Evolutionary conservation across 2,797 vertebrate species (phyloP).

Genomic region (Gila robusta): DNA sequence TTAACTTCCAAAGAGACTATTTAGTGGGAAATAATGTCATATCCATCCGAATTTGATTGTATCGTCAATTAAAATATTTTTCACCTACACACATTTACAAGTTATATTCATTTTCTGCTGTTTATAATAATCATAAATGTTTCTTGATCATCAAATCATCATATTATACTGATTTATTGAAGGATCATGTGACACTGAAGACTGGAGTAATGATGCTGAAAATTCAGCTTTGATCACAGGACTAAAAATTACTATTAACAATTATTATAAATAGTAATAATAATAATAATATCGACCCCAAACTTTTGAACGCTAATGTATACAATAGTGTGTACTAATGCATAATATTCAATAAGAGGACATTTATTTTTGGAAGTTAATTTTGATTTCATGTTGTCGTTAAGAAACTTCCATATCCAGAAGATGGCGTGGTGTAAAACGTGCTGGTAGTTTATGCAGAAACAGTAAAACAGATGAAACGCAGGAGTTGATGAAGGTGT

Average conservation of each 20-base stretch:
- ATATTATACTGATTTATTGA: not conserved
- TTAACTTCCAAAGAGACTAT: not conserved
- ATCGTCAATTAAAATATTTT: not conserved
- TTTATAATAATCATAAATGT: not conserved
- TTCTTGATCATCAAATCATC: not conserved
- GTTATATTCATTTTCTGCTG: not conserved
- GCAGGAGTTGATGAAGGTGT: not conserved
- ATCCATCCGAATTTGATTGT: not conserved
- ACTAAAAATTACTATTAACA: no score
- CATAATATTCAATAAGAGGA: not conserved
- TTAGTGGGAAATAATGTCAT: not conserved
- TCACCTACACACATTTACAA: not conserved
- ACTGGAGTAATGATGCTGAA: not conserved
- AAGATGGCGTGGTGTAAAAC: not conserved
- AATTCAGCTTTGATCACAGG: not conserved
- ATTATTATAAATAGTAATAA: not conserved
- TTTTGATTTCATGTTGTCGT: slow-evolving; percentile 20
- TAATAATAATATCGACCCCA: not conserved
- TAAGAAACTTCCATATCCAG: not conserved
- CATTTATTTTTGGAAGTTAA: not conserved
- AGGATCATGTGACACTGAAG: slow-evolving; percentile 1
- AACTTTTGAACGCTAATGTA: not conserved
- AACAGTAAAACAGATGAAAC: not conserved
- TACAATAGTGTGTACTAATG: not conserved
- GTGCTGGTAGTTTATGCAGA: slow-evolving; percentile 6